These are phyloP conservation scores for Belgica antarctica DNA, from an alignment of 2,888 invertebrate genomes.

Conservation along the genomic window DNA sequence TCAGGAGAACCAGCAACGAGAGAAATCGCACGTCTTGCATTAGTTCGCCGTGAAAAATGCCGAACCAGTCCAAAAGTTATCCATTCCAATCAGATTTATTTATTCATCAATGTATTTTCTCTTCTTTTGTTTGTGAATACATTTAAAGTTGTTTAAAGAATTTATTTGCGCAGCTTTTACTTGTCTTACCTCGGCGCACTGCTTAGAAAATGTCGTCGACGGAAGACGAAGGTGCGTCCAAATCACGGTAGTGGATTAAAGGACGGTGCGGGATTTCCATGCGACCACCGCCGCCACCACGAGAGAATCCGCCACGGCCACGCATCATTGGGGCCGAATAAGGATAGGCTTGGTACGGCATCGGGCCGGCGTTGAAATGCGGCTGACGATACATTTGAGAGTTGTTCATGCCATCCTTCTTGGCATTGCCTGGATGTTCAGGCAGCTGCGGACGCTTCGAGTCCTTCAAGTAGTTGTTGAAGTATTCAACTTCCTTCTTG, in stretches of 20 bases:
- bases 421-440: slow-evolving; percentile 70
- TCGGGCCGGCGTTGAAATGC: slow-evolving; percentile 1
- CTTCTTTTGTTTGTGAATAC: neutral
- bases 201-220: slow-evolving; percentile 34
- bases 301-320: slow-evolving; percentile 60
- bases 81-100: slow-evolving; percentile 10
- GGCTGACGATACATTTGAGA: slow-evolving; percentile 31
- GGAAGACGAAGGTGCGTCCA: slow-evolving; percentile 73
- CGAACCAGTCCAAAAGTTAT: neutral
- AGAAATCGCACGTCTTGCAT: slow-evolving; percentile 14
- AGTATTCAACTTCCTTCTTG: slow-evolving; percentile 93
- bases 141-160: slow-evolving; percentile 3
- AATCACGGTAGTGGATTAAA: slow-evolving; percentile 87
- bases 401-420: slow-evolving; percentile 50
- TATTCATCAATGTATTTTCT: slow-evolving; percentile 2
- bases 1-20: slow-evolving; percentile 60
- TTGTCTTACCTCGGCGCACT: neutral
- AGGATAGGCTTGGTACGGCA: slow-evolving; percentile 19
- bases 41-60: too few relatives aligned
- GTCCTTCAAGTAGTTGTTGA: slow-evolving; percentile 94
- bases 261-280: slow-evolving; percentile 73
- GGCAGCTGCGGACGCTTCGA: slow-evolving; percentile 91
- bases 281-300: slow-evolving; percentile 59
- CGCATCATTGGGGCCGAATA: slow-evolving; percentile 49
- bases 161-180: neutral